These are phyloP conservation scores for Dromiciops gliroides DNA, from an alignment of 2,113 vertebrate species.

Conservation along the genomic window DNA sequence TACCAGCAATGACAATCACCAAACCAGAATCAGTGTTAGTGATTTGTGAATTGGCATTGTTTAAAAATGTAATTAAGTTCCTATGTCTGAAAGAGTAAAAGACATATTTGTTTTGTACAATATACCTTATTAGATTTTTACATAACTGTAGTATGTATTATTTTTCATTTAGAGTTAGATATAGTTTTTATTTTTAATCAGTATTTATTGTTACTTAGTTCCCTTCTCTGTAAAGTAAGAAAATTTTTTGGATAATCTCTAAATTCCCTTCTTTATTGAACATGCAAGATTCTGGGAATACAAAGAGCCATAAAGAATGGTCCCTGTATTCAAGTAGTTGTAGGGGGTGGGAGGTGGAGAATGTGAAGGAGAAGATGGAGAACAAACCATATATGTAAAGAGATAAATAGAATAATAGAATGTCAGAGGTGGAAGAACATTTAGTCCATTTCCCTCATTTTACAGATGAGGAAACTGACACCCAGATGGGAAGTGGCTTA, in stretches of 20 bases:
- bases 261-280: not conserved
- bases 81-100: not conserved
- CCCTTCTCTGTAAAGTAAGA: not conserved
- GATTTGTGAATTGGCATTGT: not conserved
- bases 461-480: not conserved
- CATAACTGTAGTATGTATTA: not conserved
- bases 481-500: slow-evolving; percentile 1
- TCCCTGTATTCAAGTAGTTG: not conserved
- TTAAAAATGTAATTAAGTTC: not conserved
- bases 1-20: not conserved
- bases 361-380: not conserved
- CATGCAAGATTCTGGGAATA: not conserved
- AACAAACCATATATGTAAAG: not conserved
- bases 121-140: not conserved
- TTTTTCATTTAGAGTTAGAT: not conserved
- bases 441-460: not conserved
- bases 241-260: not conserved
- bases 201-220: not conserved
- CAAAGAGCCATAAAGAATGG: not conserved
- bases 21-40: not conserved
- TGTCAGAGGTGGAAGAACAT: not conserved
- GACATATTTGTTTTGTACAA: not conserved
- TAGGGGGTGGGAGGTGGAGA: not conserved
- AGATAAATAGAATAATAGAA: not conserved
- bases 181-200: not conserved